These are phyloP conservation scores for Drosophila infuscata DNA, from an alignment of 2,888 invertebrate genomes.

Conservation along the genomic window DNA sequence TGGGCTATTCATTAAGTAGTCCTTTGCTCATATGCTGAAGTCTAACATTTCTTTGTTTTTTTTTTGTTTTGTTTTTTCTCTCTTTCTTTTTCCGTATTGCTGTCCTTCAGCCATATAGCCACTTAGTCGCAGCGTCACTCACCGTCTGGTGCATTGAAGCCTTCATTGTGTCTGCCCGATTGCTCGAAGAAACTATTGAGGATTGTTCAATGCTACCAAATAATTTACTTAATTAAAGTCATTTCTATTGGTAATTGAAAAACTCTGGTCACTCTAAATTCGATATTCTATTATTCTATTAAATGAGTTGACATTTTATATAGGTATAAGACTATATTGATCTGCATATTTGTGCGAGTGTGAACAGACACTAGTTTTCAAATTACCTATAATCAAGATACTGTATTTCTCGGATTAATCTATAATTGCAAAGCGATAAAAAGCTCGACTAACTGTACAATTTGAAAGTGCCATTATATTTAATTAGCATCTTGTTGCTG, in stretches of 20 bases:
- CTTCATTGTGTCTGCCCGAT: constrained; percentile 54
- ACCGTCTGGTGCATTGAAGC: constrained; percentile 26
- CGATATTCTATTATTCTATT: no score
- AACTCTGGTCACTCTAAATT: background rate
- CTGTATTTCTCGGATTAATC: background rate
- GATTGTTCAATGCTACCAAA: constrained; percentile 2
- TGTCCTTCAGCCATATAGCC: constrained; percentile 31
- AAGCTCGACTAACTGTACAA: background rate
- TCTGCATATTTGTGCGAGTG: background rate
- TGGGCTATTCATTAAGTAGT: constrained; percentile 78
- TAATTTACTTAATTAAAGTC: background rate
- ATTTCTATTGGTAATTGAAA: background rate
- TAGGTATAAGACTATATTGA: background rate
- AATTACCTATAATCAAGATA: no score
- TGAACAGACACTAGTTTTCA: no score
- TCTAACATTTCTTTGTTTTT: constrained; percentile 25
- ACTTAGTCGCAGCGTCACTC: constrained; percentile 1
- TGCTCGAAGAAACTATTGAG: constrained; percentile 45
- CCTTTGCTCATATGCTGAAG: constrained; percentile 74
- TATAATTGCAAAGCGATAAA: background rate
- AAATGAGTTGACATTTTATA: background rate
- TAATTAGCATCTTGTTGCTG: background rate
- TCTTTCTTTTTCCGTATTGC: background rate
- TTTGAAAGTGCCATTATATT: background rate
- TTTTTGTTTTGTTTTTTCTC: constrained; percentile 18